These are phyloP conservation scores for Picus viridis DNA, from an alignment of 2,797 vertebrate species.

Conservation along the genomic window DNA sequence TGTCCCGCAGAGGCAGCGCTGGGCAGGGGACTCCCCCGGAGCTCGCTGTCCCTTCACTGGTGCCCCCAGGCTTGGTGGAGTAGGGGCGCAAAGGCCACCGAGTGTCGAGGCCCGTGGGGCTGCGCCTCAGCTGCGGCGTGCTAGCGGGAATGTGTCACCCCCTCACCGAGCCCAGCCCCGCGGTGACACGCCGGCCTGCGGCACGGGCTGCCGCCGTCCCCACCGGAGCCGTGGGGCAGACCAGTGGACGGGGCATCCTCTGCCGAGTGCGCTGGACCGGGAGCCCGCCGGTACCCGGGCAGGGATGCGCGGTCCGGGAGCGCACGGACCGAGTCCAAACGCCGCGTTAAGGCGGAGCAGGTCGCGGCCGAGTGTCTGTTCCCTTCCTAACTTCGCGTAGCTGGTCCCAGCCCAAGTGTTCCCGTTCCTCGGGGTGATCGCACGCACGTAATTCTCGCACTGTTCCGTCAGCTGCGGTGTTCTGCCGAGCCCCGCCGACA, in stretches of 20 bases:
- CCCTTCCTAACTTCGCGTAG: not conserved
- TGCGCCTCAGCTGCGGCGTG: not conserved
- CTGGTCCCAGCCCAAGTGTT: constrained; percentile 7
- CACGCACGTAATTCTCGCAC: not conserved
- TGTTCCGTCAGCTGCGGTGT: not conserved
- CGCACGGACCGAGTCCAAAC: not conserved
- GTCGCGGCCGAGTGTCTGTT: too few relatives aligned
- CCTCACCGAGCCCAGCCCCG: not conserved
- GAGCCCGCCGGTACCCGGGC: not conserved
- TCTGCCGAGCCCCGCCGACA: not conserved
- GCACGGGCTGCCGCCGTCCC: not conserved
- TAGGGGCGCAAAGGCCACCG: not conserved
- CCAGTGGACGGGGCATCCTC: not conserved
- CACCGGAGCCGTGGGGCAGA: not conserved
- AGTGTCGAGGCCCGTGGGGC: not conserved
- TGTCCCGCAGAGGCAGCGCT: not conserved
- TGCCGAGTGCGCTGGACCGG: too few relatives aligned
- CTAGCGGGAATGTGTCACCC: not conserved
- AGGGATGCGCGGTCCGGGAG: not conserved
- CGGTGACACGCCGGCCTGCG: too few relatives aligned
- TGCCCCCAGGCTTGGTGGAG: not conserved
- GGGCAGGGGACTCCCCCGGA: too few relatives aligned
- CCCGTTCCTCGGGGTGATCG: not conserved
- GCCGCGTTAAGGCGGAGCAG: not conserved
- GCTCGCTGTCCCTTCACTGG: not conserved